A percentile compares a stretch with the other conserved stretches of the same genome.
Conservation (phyloP, 1,140 invertebrate species). For the Hylyphantes graminicola region DNA sequence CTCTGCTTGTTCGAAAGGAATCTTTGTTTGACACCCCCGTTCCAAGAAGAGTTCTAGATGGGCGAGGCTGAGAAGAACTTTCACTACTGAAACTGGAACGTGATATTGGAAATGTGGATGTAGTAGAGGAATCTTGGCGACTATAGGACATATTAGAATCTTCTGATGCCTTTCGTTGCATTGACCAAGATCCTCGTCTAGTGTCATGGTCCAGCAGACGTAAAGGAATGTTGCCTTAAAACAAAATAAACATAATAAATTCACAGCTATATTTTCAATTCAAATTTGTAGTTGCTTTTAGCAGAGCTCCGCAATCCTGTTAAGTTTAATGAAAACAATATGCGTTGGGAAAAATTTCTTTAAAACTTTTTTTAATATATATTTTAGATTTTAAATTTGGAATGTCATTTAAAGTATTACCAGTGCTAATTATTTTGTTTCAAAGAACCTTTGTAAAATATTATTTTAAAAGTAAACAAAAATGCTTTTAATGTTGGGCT, state of each 20-base stretch:
- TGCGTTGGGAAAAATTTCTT: too few relatives aligned
- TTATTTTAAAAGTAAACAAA: too few relatives aligned
- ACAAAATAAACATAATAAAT: background rate
- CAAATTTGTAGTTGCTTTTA: background rate
- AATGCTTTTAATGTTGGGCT: too few relatives aligned
- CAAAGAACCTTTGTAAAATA: too few relatives aligned
- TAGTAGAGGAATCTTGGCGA: conserved; percentile 63
- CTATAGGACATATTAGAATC: conserved; percentile 62
- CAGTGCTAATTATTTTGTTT: too few relatives aligned
- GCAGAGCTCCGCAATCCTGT: too few relatives aligned
- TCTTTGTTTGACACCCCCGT: conserved; percentile 14
- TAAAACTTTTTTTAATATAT: too few relatives aligned
- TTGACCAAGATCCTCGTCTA: conserved; percentile 60
- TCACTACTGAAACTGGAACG: conserved; percentile 63
- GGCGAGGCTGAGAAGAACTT: conserved; percentile 45
- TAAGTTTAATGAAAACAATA: too few relatives aligned
- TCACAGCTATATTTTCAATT: too few relatives aligned
- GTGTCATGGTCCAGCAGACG: conserved; percentile 72
- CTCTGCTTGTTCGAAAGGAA: conserved; percentile 23
- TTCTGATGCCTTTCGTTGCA: conserved; percentile 54
- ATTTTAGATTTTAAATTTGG: too few relatives aligned
- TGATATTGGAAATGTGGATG: conserved; percentile 63
- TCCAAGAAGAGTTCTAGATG: conserved; percentile 16
- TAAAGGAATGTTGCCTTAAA: conserved; percentile 68
- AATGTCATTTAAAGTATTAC: too few relatives aligned